Percentiles rank a stretch among this genome's conserved stretches.
phyloP scores from a whole-genome alignment of 2,113 vertebrate species.

The Lagenorhynchus albirostris region DNA sequence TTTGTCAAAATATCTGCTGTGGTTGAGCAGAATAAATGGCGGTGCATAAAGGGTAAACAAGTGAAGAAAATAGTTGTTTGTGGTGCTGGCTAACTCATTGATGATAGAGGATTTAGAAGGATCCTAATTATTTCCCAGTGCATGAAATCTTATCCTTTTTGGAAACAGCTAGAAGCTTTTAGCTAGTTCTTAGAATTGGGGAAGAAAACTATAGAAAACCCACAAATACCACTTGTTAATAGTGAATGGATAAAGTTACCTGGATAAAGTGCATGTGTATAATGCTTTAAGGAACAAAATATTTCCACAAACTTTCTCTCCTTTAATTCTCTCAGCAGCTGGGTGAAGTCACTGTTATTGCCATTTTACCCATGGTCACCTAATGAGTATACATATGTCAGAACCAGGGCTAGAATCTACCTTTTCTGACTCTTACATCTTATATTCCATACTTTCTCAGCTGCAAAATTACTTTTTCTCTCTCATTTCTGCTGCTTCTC shows the following conservation, averaged over 20 bases:
- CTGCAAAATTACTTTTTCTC: neutral
- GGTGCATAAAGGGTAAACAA: neutral
- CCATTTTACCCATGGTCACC: neutral
- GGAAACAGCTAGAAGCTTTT: neutral
- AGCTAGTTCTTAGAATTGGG: neutral
- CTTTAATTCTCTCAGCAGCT: neutral
- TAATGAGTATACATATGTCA: neutral
- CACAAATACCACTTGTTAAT: neutral
- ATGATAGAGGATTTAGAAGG: neutral
- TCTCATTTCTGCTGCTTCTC: neutral
- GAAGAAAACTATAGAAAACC: neutral
- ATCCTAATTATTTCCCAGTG: neutral
- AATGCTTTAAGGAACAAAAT: neutral
- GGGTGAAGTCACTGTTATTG: neutral
- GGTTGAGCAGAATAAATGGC: neutral
- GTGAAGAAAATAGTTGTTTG: neutral
- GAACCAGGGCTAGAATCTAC: neutral
- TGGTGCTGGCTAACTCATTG: neutral
- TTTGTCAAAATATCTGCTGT: neutral
- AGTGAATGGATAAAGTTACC: neutral
- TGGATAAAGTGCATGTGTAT: neutral
- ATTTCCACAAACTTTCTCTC: neutral
- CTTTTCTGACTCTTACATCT: neutral
- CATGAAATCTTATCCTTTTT: neutral
- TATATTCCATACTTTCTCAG: neutral